phyloP scores from a whole-genome alignment of 2,797 vertebrate species.

The Schizothorax lantsangensis region DNA sequence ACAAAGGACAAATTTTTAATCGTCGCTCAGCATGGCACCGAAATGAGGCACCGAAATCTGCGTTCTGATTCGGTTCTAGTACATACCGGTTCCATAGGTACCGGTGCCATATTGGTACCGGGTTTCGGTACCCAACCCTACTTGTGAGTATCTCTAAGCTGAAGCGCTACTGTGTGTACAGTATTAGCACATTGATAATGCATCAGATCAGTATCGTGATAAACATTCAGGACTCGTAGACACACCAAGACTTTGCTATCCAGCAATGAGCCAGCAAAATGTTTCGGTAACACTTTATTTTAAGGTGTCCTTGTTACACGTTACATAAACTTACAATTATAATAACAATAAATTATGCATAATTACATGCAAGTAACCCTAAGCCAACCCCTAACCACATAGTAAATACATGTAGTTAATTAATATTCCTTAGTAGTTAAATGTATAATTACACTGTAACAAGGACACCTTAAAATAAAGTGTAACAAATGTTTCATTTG shows the following conservation, averaged over 20 bases:
- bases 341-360: neutral
- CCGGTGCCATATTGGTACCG: no score
- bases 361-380: neutral
- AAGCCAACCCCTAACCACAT: neutral
- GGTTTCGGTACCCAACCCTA: no score
- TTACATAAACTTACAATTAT: neutral
- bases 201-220: neutral
- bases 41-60: no score
- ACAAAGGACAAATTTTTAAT: no score
- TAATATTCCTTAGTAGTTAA: no score
- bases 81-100: no score
- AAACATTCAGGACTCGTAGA: neutral
- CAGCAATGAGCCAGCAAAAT: neutral
- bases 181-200: no score
- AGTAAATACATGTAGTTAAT: neutral
- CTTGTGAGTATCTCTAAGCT: neutral
- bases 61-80: no score
- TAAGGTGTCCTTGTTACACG: neutral
- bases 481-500: no score
- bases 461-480: neutral
- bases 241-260: neutral
- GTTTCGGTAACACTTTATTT: neutral
- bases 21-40: no score
- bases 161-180: neutral
- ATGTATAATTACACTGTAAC: neutral